A percentile compares a stretch with the other conserved stretches of the same genome.
Conservation (phyloP, 2,888 invertebrate genomes). For the Euzophera pinguis region DNA sequence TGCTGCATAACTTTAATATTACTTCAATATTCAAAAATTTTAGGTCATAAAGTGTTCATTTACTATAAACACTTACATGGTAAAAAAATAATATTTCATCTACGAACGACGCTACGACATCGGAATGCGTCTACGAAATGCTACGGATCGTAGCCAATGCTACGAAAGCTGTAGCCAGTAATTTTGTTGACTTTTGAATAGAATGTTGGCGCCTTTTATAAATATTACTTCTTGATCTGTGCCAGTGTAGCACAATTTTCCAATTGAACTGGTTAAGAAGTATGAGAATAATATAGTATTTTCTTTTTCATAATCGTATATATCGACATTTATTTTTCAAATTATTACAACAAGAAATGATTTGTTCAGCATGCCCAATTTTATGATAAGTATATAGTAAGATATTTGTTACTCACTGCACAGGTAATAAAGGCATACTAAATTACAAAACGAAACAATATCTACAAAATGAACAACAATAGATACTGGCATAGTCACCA, state of each 20-base stretch:
- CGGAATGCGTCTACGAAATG: neutral
- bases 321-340: too few relatives aligned
- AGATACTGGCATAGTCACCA: slow-evolving; percentile 20
- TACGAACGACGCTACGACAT: neutral
- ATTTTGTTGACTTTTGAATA: neutral
- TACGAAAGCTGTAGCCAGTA: neutral
- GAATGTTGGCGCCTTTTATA: neutral
- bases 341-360: too few relatives aligned
- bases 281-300: neutral
- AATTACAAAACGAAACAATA: slow-evolving; percentile 4
- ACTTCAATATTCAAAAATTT: too few relatives aligned
- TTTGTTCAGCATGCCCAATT: too few relatives aligned
- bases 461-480: neutral
- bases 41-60: too few relatives aligned
- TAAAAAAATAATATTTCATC: neutral
- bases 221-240: too few relatives aligned
- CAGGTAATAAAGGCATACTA: neutral
- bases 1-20: too few relatives aligned
- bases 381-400: too few relatives aligned
- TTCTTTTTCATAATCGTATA: neutral
- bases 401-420: too few relatives aligned
- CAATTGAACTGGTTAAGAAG: neutral
- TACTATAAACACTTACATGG: too few relatives aligned
- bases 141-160: neutral
- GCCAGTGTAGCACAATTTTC: too few relatives aligned